Conservation (phyloP, 1,140 invertebrate species). For the Brachionus sp. region DNA sequence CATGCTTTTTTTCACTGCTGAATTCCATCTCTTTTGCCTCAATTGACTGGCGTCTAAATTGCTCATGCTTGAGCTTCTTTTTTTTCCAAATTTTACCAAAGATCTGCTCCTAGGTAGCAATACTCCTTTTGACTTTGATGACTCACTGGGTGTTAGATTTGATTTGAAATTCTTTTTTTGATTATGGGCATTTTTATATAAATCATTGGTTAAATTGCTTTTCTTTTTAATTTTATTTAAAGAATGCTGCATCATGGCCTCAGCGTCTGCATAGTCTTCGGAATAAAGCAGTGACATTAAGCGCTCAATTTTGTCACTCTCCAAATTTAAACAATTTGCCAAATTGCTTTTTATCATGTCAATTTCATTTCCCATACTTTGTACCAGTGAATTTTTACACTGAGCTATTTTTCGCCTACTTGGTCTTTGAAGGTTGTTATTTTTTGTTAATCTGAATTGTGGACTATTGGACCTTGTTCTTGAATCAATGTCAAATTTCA, state of each 20-base stretch:
- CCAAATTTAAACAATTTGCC: neutral
- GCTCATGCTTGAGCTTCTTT: slow-evolving; percentile 12
- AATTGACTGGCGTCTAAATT: neutral
- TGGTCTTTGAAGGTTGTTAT: neutral
- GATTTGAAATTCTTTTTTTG: neutral
- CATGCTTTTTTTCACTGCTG: neutral
- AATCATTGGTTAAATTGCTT: slow-evolving; percentile 18
- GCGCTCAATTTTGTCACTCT: neutral
- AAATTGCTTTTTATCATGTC: neutral
- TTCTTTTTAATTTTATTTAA: slow-evolving; percentile 17
- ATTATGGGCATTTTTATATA: neutral
- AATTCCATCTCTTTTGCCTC: slow-evolving; percentile 11
- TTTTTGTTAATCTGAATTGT: neutral
- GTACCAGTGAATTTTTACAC: neutral
- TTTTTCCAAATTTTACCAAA: slow-evolving; percentile 17
- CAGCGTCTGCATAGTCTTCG: slow-evolving; percentile 27
- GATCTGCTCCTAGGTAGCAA: neutral
- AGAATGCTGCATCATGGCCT: slow-evolving; percentile 10
- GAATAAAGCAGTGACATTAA: neutral
- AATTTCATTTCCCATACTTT: neutral
- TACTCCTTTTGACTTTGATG: slow-evolving; percentile 13
- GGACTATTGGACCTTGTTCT: slow-evolving; percentile 8
- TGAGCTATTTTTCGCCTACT: slow-evolving; percentile 30
- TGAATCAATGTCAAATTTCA: slow-evolving; percentile 23
- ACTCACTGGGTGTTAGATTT: neutral